A percentile compares a stretch with the other conserved stretches of the same genome.
These are phyloP conservation scores for Fragum sueziense DNA, from an alignment of 2,888 invertebrate genomes.

Conservation along the genomic window DNA sequence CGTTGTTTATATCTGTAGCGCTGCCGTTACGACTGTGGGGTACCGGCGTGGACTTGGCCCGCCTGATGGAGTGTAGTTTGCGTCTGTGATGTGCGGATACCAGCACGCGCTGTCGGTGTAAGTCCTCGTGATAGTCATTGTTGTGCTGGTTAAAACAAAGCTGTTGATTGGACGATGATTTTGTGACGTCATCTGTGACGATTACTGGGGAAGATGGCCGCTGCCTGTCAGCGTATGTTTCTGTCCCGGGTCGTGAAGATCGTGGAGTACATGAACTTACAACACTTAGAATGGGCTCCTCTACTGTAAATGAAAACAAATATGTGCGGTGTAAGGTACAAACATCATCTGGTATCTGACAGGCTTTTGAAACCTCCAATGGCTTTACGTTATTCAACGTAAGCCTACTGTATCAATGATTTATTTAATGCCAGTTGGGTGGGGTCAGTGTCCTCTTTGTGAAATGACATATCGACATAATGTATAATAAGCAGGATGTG, in stretches of 20 bases:
- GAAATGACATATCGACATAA: too few relatives aligned
- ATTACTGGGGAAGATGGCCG: slow-evolving; percentile 33
- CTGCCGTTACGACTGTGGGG: slow-evolving; percentile 24
- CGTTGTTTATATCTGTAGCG: slow-evolving; percentile 11
- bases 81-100: slow-evolving; percentile 60
- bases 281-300: slow-evolving; percentile 57
- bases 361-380: too few relatives aligned
- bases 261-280: slow-evolving; percentile 55
- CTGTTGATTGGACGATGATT: slow-evolving; percentile 32
- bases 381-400: too few relatives aligned
- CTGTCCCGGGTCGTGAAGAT: slow-evolving; percentile 38
- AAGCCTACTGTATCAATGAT: too few relatives aligned
- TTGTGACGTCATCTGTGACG: slow-evolving; percentile 44
- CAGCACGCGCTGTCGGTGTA: slow-evolving; percentile 58
- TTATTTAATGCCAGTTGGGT: too few relatives aligned
- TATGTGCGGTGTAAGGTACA: too few relatives aligned
- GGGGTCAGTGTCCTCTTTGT: too few relatives aligned
- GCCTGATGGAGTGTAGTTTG: slow-evolving; percentile 43
- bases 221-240: slow-evolving; percentile 44
- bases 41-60: slow-evolving; percentile 48
- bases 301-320: slow-evolving; percentile 35
- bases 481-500: too few relatives aligned
- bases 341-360: too few relatives aligned
- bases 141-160: slow-evolving; percentile 55
- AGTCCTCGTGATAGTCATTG: slow-evolving; percentile 53